Evolutionary conservation across 2,797 vertebrate species (phyloP), one percentile per base, ranked within the genome.

Genomic region (Remorina albescens): DNA sequence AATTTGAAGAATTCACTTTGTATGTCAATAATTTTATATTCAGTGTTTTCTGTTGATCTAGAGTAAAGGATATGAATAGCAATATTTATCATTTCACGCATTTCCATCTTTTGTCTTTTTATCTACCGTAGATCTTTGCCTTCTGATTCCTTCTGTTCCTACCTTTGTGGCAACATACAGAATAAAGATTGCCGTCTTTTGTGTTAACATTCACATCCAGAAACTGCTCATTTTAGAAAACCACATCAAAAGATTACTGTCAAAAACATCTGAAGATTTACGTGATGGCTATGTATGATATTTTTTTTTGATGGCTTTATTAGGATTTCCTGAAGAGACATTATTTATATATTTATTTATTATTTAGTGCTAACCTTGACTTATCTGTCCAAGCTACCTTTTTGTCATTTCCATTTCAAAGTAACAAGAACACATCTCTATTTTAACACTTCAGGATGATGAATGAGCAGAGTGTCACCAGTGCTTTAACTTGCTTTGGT

Each of bases 371-470:
- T 39, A 32, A 32, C 58, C 36, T 57, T 71, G 80, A 80, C 70
- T 82, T 56, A 82, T 76, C 56, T 54, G 56, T 74, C 62, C 26
- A 18, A 64, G 50, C 71, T 15, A 12, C 36, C 16, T 39, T 66
- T 79, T 67, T 75, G 78, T 81, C 74, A 85, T 79, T 69, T 85
- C 72, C 67, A 80, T 83, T 87, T 87, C 83, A 86, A 88, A 89
- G 88, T 53, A 78, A 81, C 59, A 64, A 69, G 59, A 51, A 78
- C 54, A 62, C 59, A 42, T 79, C 51, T 85, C 49, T 79, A 67
- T 82, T 86, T 82, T 77, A 84, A 76, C 74, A 80, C 82, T 55
- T 62, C 26, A 67, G 59, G 65, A 76, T 74, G 74, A 77, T 30
- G 30, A 55, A 32, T 61, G 75, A 71, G 78, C 30, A 63, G 54